These are phyloP conservation scores for Oostethus manadensis DNA, from an alignment of 2,113 vertebrate genomes.

Conservation along the genomic window DNA sequence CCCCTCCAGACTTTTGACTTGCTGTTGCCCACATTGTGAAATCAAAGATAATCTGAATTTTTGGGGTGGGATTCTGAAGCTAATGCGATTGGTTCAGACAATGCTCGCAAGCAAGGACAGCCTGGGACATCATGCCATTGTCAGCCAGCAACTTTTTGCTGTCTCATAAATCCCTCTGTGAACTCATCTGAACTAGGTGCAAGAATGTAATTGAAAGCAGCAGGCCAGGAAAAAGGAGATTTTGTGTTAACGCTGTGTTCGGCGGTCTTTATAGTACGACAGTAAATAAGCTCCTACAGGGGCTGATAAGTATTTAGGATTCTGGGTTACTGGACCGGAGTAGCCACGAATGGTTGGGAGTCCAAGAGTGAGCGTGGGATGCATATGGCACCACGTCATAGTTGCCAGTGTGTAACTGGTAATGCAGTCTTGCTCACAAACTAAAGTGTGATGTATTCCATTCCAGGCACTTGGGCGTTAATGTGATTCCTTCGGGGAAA, in stretches of 20 bases:
- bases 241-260: conserved; percentile 33
- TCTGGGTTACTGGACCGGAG: conserved; percentile 31
- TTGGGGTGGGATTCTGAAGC: too few species aligned
- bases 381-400: conserved; percentile 5
- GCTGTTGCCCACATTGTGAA: too few species aligned
- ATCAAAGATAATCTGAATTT: too few species aligned
- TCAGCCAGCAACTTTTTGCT: not conserved
- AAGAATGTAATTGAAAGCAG: conserved; percentile 23
- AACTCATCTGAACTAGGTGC: conserved; percentile 4
- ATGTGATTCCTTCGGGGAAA: conserved; percentile 5
- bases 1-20: too few species aligned
- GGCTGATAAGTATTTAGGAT: conserved; percentile 31
- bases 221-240: conserved; percentile 9
- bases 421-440: conserved; percentile 18
- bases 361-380: conserved; percentile 8
- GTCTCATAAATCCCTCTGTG: conserved; percentile 24
- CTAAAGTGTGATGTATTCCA: conserved; percentile 15
- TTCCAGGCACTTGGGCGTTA: conserved; percentile 8
- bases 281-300: conserved; percentile 43
- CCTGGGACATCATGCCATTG: not conserved
- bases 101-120: not conserved
- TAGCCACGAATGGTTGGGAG: conserved; percentile 2
- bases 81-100: too few species aligned
- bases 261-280: conserved; percentile 1
- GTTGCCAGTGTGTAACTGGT: conserved; percentile 23